phyloP scores from a whole-genome alignment of 2,113 vertebrate genomes.

The Paedocypris sp. region DNA sequence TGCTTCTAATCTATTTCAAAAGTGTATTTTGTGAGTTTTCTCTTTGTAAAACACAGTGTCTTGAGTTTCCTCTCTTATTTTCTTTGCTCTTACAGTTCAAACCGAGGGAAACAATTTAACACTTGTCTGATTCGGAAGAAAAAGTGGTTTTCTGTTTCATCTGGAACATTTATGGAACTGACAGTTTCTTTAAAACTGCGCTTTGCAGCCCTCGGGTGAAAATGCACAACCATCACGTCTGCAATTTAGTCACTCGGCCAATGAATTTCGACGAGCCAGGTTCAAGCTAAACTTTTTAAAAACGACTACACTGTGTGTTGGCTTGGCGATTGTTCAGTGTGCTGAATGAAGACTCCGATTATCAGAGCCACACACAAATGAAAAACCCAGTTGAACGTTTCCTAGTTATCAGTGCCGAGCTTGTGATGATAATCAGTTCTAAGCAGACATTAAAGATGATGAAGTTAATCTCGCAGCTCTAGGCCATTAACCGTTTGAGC shows the following conservation, averaged over 20 bases:
- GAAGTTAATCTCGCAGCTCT: constrained; percentile 57
- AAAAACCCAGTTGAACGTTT: constrained; percentile 37
- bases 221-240: no score
- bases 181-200: constrained; percentile 7
- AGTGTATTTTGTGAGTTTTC: no score
- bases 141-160: constrained; percentile 13
- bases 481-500: constrained; percentile 34
- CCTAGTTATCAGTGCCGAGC: constrained; percentile 52
- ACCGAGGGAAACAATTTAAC: constrained; percentile 17
- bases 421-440: constrained; percentile 52
- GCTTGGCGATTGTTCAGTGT: no score
- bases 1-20: no score
- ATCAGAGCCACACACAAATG: constrained; percentile 27
- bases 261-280: no score
- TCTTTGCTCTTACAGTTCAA: constrained; percentile 11
- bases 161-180: neutral
- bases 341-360: constrained; percentile 37
- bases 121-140: constrained; percentile 13
- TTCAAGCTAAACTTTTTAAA: no score
- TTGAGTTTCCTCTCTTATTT: constrained; percentile 26
- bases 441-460: constrained; percentile 47
- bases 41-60: no score
- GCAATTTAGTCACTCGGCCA: no score
- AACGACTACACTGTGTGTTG: no score
- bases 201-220: neutral